Evolutionary conservation across 2,888 invertebrate species (phyloP).

Genomic region (Eulithis prunata): DNA sequence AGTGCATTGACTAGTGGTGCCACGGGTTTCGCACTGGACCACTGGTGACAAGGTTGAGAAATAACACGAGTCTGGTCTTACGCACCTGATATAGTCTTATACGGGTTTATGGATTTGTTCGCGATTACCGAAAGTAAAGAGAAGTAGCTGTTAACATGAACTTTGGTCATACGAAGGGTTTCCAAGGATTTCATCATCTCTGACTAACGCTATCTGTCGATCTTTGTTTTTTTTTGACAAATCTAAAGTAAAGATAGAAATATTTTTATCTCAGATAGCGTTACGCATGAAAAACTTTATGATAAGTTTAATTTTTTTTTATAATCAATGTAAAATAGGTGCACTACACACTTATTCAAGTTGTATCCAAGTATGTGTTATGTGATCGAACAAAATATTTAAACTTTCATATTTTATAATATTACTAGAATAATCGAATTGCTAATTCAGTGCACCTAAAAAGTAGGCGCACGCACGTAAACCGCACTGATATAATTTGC

Average conservation of each 20-base stretch:
- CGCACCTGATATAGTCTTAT: conserved; percentile 53
- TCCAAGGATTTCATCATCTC: too few relatives aligned
- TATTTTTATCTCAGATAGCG: too few relatives aligned
- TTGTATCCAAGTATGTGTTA: too few relatives aligned
- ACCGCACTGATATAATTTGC: conserved; percentile 44
- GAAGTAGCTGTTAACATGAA: neutral
- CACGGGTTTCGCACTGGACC: conserved; percentile 75
- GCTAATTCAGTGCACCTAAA: neutral
- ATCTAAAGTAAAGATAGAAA: too few relatives aligned
- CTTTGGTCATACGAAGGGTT: neutral
- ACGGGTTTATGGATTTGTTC: conserved; percentile 8
- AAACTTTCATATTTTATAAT: neutral
- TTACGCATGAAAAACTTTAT: too few relatives aligned
- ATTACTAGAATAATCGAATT: neutral
- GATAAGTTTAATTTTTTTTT: too few relatives aligned
- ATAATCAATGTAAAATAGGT: too few relatives aligned
- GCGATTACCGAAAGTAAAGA: conserved; percentile 17
- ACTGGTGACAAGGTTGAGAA: conserved; percentile 81
- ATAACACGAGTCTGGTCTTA: conserved; percentile 61
- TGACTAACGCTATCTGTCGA: too few relatives aligned
- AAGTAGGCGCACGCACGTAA: conserved; percentile 23
- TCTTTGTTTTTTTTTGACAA: too few relatives aligned
- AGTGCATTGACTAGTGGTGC: conserved; percentile 61
- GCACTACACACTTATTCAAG: too few relatives aligned
- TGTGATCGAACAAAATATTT: too few relatives aligned